Evolutionary conservation across 2,797 vertebrate species (phyloP), one percentile per base, ranked within the genome.

Genomic region (Ceyx erithaca): DNA sequence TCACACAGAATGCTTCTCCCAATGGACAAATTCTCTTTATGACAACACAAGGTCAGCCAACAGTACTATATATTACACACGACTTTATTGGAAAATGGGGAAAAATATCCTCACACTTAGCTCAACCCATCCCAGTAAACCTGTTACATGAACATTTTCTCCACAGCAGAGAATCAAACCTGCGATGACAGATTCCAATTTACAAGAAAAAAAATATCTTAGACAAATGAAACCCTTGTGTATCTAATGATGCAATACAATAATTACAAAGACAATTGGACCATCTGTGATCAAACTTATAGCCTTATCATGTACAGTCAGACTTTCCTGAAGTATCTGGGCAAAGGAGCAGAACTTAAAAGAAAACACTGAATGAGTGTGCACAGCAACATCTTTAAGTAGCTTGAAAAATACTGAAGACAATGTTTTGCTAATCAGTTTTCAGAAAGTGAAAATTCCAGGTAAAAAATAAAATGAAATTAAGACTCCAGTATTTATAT

Each of bases 201-300:
- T 96, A 96, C 49, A 94, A 94, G 90, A 91, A 93, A 95, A 95
- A 95, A 97, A 90, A 92, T 80, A 93, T 94, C 86, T 95, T 88
- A 83, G 92, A 92, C 63, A 93, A 96, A 97, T 96, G 69, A 95
- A 97, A 83, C 93, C 93, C 93, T 79, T 83, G 91, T 93, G 96
- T 89, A 92, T 80, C 49, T 93, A 95, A 51, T 77, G 66, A 84
- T 0, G 2, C 80, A 92, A 89, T 87, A 75, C 92, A 89, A 96
- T 97, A 95, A 97, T 96, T 97, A 88, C 90, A 90, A 89, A 95
- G 90, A 85, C 57, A 5, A 89, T 59, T 87, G 90, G 81, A 83
- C 75, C 95, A 97, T 96, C 95, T 97, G 95, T 94, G 94, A 68
- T 77, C 82, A 85, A 79, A 90, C 95, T 94, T 95, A 96, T 1